These are phyloP conservation scores for Trematomus loennbergii DNA, from an alignment of 2,113 vertebrate species.

Conservation along the genomic window DNA sequence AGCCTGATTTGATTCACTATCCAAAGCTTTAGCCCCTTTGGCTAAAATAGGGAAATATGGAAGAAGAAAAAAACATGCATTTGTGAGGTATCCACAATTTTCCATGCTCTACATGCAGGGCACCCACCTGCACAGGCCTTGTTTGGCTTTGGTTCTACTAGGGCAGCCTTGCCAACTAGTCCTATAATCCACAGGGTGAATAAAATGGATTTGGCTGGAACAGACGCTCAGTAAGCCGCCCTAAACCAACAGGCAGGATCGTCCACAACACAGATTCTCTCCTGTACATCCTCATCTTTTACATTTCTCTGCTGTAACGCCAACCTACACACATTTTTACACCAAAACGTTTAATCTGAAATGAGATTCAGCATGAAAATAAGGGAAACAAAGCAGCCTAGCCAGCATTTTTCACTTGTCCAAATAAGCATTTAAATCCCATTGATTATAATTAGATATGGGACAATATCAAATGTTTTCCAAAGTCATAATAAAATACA, in stretches of 20 bases:
- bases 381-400: neutral
- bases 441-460: neutral
- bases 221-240: constrained; percentile 62
- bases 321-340: constrained; percentile 12
- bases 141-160: constrained; percentile 18
- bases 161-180: constrained; percentile 39
- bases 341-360: neutral
- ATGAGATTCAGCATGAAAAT: neutral
- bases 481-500: too few species aligned
- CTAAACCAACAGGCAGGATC: constrained; percentile 57
- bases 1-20: neutral
- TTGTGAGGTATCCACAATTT: neutral
- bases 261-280: constrained; percentile 39
- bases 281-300: constrained; percentile 29
- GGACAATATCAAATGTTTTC: too few species aligned
- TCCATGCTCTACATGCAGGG: constrained; percentile 16
- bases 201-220: constrained; percentile 74
- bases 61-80: neutral
- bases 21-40: neutral
- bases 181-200: constrained; percentile 72
- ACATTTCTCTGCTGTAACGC: constrained; percentile 6
- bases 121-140: constrained; percentile 44
- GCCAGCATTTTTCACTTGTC: too few species aligned
- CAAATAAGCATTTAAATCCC: neutral
- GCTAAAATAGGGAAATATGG: neutral